phyloP scores from a whole-genome alignment of 2,797 vertebrate genomes.

The Brotula barbata region DNA sequence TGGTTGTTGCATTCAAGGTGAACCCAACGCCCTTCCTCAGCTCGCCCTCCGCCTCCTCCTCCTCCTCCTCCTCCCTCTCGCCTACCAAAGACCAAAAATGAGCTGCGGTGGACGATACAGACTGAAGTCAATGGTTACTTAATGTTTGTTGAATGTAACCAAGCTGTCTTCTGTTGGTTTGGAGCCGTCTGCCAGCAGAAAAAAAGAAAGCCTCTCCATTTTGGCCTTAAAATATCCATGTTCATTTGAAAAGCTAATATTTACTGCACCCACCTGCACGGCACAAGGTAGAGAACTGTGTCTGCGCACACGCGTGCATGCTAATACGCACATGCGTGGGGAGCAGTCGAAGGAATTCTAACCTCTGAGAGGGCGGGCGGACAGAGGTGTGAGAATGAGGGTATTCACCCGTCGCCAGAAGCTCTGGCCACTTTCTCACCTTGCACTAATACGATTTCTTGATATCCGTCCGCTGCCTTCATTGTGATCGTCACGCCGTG shows the following conservation, averaged over 20 bases:
- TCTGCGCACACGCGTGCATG: conserved; percentile 48
- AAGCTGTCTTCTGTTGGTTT: conserved; percentile 72
- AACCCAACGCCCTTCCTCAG: conserved; percentile 59
- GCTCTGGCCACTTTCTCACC: conserved; percentile 10
- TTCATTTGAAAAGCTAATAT: conserved; percentile 82
- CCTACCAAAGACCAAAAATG: conserved; percentile 47
- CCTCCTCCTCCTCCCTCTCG: conserved; percentile 31
- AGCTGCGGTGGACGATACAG: conserved; percentile 57
- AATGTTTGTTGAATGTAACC: conserved; percentile 75
- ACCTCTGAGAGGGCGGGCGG: conserved; percentile 40
- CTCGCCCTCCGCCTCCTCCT: too few relatives aligned
- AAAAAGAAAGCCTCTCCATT: conserved; percentile 74
- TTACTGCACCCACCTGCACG: conserved; percentile 75
- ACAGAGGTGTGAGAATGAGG: conserved; percentile 58
- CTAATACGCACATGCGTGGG: conserved; percentile 35
- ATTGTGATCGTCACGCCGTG: too few relatives aligned
- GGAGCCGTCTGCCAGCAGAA: conserved; percentile 57
- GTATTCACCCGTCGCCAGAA: conserved; percentile 56
- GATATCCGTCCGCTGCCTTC: too few relatives aligned
- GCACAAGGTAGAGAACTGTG: conserved; percentile 50
- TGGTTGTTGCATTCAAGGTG: conserved; percentile 52
- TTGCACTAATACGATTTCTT: too few relatives aligned
- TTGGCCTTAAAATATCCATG: conserved; percentile 73
- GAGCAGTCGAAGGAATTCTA: conserved; percentile 52
- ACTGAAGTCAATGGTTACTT: conserved; percentile 69